These are phyloP conservation scores for Burhinus oedicnemus DNA, from an alignment of 2,113 vertebrate species.

Conservation along the genomic window DNA sequence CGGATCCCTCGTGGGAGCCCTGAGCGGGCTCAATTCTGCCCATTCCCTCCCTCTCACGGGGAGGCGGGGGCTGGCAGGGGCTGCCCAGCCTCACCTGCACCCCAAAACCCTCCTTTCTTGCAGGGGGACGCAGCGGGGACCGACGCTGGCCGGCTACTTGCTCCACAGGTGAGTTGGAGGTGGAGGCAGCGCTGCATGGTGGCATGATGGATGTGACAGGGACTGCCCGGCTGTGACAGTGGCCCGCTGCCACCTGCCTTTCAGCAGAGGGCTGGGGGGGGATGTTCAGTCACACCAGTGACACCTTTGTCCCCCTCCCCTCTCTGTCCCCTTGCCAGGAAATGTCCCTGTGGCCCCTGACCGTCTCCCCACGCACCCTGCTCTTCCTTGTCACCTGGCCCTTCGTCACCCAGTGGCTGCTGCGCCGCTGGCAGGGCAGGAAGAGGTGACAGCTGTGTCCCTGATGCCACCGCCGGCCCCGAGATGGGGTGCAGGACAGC, in stretches of 20 bases:
- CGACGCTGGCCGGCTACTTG: fast-evolving
- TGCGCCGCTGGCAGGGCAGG: conserved; percentile 77
- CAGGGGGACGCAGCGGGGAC: background rate
- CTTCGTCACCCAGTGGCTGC: conserved; percentile 86
- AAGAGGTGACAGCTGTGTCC: conserved; percentile 67
- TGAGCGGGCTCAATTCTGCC: fast-evolving
- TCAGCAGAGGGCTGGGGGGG: background rate
- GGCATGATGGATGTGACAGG: background rate
- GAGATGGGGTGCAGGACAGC: background rate
- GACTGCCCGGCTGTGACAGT: fast-evolving
- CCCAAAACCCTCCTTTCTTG: background rate
- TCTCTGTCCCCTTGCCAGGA: background rate
- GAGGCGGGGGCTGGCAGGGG: fast-evolving
- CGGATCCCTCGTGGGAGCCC: fast-evolving
- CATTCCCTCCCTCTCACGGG: fast-evolving
- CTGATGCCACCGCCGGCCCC: fast-evolving
- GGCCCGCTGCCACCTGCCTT: background rate
- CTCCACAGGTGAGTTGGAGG: background rate
- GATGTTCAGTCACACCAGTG: background rate
- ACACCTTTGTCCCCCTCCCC: background rate
- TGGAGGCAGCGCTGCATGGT: too few species aligned
- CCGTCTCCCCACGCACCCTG: conserved; percentile 72
- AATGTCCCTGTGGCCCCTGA: background rate
- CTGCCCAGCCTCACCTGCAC: background rate
- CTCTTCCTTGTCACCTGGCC: conserved; percentile 93